Conservation (phyloP, 2,797 vertebrate genomes). For the Squalus acanthias region DNA sequence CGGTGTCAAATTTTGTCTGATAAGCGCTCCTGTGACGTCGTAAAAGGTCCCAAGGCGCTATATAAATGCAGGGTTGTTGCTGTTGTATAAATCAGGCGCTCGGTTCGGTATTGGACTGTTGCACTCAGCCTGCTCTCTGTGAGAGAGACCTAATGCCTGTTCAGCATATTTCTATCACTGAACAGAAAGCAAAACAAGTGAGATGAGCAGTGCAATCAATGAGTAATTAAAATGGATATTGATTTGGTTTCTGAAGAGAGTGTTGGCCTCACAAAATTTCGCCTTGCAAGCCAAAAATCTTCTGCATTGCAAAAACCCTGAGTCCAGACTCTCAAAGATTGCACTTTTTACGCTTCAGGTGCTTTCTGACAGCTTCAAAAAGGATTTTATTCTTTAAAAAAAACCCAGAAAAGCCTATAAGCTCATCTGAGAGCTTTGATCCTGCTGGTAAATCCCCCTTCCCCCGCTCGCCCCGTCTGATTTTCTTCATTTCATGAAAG, state of each 20-base stretch:
- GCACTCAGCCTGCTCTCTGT: neutral
- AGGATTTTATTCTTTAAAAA: neutral
- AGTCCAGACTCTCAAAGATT: neutral
- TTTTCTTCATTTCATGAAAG: too few species aligned
- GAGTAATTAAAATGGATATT: conserved; percentile 34
- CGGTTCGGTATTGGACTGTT: too few species aligned
- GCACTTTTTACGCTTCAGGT: neutral
- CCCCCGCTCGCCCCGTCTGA: too few species aligned
- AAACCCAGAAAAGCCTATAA: neutral
- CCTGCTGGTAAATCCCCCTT: too few species aligned
- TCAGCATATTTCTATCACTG: neutral
- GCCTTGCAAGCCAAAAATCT: neutral
- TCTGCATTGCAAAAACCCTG: neutral
- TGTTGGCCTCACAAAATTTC: neutral
- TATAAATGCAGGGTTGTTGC: too few species aligned
- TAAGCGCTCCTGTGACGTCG: too few species aligned
- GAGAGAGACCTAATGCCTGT: neutral
- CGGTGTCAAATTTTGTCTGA: too few species aligned
- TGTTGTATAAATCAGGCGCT: too few species aligned
- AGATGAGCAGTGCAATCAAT: conserved; percentile 1
- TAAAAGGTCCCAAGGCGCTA: too few species aligned
- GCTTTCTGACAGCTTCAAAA: neutral
- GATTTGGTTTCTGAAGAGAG: neutral
- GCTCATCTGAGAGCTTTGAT: neutral
- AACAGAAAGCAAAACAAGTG: neutral